A percentile compares a stretch with the other conserved stretches of the same genome.
These are phyloP conservation scores for Caenorhabditis doughertyi DNA, from an alignment of 2,888 invertebrate species.

Conservation along the genomic window DNA sequence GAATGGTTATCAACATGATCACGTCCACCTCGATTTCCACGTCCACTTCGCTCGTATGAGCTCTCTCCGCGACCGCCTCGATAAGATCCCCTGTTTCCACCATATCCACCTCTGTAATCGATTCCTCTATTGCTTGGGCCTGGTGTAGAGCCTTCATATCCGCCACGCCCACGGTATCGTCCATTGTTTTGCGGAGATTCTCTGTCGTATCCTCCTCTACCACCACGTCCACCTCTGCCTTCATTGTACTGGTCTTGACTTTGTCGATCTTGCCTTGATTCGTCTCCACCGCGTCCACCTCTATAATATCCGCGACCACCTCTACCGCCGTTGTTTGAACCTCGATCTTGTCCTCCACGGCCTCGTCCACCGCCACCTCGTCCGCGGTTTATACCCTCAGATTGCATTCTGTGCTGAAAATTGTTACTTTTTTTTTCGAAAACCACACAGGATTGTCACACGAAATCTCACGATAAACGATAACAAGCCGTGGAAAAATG, in stretches of 20 bases:
- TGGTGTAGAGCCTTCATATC: background rate
- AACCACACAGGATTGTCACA: constrained; percentile 1
- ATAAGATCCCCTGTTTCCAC: background rate
- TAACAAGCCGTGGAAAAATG: constrained; percentile 62
- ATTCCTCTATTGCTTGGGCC: background rate
- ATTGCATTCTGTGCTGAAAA: constrained; percentile 52
- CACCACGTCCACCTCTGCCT: constrained; percentile 3
- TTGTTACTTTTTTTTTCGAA: constrained; percentile 11
- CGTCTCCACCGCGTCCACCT: constrained; percentile 21
- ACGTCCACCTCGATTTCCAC: constrained; percentile 9
- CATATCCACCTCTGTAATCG: background rate
- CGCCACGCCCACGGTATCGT: background rate
- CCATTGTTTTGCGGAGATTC: background rate
- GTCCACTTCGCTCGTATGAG: background rate
- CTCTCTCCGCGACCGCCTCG: background rate
- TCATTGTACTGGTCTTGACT: background rate
- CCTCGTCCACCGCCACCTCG: constrained; percentile 20
- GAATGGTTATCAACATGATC: constrained; percentile 1
- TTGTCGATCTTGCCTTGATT: no score
- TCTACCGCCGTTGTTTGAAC: background rate
- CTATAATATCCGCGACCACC: constrained; percentile 13
- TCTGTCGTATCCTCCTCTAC: background rate
- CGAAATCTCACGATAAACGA: constrained; percentile 43
- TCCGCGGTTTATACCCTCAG: constrained; percentile 19
- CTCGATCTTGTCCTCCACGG: constrained; percentile 19